Base-by-base conservation (phyloP, 2,113 vertebrate species). In the Pachyramphus minor region DNA sequence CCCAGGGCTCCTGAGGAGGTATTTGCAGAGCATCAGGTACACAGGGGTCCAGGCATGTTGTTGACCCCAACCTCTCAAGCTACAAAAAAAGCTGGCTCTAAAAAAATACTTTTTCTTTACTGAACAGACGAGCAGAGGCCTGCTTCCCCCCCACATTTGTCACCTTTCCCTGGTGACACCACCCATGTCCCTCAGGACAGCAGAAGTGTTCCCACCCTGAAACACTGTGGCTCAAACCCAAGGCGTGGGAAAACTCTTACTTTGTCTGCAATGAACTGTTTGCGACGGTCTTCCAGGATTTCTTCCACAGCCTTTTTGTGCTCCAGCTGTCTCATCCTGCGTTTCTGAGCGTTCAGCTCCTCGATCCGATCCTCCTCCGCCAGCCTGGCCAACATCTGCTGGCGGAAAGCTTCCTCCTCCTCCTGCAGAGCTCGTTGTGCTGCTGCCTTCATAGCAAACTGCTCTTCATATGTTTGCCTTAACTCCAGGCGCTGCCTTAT, bases 291-390 rank as follows among this genome's bases (percentile, higher is more conserved):
- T 87, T 99, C 98, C 7, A 99, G 97, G 30, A 99, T 96, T 62
- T 98, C 98, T 92, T 99, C 98, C 93, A 99, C 98, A 5, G 98
- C 98, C 14, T 93, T 98, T 79, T 89, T 98, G 95, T 99, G 99
- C 89, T 99, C 99, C 5, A 99, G 97, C 68, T 99, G 98, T 94
- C 99, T 99, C 98, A 99, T 98, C 64, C 99, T 98, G 9, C 96
- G 97, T 58, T 98, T 99, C 95, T 99, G 98, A 22, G 97, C 98
- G 1, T 99, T 99, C 99, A 99, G 98, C 97, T 99, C 98, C 84
- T 99, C 99, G 12, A 98, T 93, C 16, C 98, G 98, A 83, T 99
- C 99, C 2, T 99, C 99, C 95, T 99, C 99, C 0, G 99, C 99
- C 58, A 99, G 97, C 96, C 99, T 99, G 25, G 98, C 98, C 95